Evolutionary conservation across 2,888 invertebrate genomes (phyloP).

Genomic region (Leucophenga maculata): DNA sequence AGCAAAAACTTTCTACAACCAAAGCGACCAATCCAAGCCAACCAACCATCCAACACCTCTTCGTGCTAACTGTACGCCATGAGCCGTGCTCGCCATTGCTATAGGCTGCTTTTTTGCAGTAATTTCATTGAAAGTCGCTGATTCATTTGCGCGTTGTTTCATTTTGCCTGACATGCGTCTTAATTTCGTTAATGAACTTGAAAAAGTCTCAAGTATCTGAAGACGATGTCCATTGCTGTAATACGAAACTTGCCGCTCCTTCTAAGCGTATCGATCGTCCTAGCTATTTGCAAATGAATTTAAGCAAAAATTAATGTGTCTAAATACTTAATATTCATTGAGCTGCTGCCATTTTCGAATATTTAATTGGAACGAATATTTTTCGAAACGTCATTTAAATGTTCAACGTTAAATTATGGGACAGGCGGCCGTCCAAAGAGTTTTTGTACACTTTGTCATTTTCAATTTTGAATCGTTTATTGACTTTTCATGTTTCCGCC

Average conservation of each 20-base stretch:
- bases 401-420: not conserved
- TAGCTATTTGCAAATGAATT: not conserved
- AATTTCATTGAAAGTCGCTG: not conserved
- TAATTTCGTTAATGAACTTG: slow-evolving; percentile 58
- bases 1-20: slow-evolving; percentile 15
- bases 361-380: too few species aligned
- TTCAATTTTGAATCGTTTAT: slow-evolving; percentile 40
- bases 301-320: slow-evolving; percentile 8
- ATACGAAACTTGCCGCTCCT: not conserved
- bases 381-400: too few species aligned
- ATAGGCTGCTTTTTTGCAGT: too few species aligned
- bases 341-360: not conserved
- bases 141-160: slow-evolving; percentile 8
- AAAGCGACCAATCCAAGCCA: too few species aligned
- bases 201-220: slow-evolving; percentile 29
- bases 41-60: too few species aligned
- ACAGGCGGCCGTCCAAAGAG: too few species aligned
- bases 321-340: slow-evolving; percentile 8
- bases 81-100: too few species aligned
- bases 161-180: too few species aligned
- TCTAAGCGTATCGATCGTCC: too few species aligned
- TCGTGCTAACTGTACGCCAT: too few species aligned
- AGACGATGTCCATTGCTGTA: not conserved
- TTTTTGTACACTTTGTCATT: not conserved
- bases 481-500: slow-evolving; percentile 60